These are phyloP conservation scores for Enteromius fasciolatus DNA, from an alignment of 2,797 vertebrate genomes.

Conservation along the genomic window DNA sequence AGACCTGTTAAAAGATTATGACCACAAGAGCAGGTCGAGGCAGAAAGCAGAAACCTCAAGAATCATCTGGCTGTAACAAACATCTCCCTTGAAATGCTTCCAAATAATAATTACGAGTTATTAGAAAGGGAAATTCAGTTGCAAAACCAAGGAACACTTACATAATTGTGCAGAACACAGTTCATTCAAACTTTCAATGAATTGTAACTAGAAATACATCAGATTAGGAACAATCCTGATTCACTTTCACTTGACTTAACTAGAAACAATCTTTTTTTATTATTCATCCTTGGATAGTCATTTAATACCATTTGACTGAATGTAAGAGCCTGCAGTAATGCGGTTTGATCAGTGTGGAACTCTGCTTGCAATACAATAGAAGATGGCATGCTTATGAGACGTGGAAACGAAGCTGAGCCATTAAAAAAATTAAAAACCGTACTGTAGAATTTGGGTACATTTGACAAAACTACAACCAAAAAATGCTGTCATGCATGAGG, in stretches of 20 bases:
- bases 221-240: not conserved
- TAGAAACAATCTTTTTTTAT: too few relatives aligned
- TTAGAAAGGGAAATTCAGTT: not conserved
- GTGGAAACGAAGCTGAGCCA: too few relatives aligned
- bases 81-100: not conserved
- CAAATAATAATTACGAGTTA: conserved; percentile 4
- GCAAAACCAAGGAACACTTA: not conserved
- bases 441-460: too few relatives aligned
- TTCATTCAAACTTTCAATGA: not conserved
- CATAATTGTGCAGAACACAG: not conserved
- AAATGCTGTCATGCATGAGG: too few relatives aligned
- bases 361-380: too few relatives aligned
- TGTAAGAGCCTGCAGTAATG: not conserved
- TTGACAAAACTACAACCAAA: too few relatives aligned
- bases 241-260: too few relatives aligned
- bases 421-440: too few relatives aligned
- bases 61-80: not conserved
- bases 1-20: not conserved
- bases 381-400: too few relatives aligned
- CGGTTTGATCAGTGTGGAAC: not conserved
- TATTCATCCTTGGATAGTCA: too few relatives aligned
- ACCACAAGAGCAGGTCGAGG: conserved; percentile 11
- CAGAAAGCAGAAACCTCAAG: conserved; percentile 1
- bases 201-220: not conserved
- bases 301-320: not conserved